These are phyloP conservation scores for Sakesphorus luctuosus DNA, from an alignment of 2,113 vertebrate genomes.

Conservation along the genomic window DNA sequence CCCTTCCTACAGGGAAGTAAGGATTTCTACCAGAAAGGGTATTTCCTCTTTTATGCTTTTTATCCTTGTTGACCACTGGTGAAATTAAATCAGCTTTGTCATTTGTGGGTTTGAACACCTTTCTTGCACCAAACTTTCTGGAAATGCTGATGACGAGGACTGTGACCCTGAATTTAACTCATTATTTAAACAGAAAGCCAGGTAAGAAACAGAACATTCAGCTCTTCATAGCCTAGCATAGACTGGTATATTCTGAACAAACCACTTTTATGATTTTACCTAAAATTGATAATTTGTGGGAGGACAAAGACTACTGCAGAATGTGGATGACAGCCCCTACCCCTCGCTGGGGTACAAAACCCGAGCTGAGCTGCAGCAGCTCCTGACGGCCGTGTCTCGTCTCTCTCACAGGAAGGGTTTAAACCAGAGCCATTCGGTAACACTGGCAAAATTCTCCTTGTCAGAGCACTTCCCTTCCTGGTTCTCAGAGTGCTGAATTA, in stretches of 20 bases:
- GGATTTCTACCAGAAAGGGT: not conserved
- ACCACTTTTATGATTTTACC: not conserved
- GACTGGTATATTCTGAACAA: not conserved
- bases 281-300: not conserved
- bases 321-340: accelerated
- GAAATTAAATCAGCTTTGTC: not conserved
- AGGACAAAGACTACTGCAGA: not conserved
- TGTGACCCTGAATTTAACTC: not conserved
- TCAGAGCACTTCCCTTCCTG: not conserved
- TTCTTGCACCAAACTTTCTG: not conserved
- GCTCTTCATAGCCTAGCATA: not conserved
- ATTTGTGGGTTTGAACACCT: not conserved
- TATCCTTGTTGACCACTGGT: not conserved
- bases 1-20: not conserved
- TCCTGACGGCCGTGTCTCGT: accelerated
- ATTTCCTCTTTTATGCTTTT: not conserved
- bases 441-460: not conserved
- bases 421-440: not conserved
- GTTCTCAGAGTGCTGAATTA: not conserved
- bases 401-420: not conserved
- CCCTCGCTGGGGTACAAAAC: not conserved
- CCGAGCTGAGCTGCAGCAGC: not conserved
- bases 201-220: accelerated
- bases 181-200: not conserved
- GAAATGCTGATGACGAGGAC: not conserved